These are phyloP conservation scores for Luehdorfia chinensis DNA, from an alignment of 1,140 invertebrate species.

Conservation along the genomic window DNA sequence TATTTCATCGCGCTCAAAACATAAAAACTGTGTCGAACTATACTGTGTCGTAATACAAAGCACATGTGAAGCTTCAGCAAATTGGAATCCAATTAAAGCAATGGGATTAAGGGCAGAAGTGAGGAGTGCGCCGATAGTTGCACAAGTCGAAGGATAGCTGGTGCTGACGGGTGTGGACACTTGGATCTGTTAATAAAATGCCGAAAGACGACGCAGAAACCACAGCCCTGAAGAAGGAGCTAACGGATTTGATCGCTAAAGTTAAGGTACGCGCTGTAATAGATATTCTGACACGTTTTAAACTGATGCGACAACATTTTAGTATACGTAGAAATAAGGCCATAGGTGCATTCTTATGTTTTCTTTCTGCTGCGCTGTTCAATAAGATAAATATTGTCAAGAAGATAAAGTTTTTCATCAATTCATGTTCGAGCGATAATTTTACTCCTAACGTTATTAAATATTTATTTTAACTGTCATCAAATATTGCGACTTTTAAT, in stretches of 20 bases:
- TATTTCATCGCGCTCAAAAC: no score
- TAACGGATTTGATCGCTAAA: conserved; percentile 79
- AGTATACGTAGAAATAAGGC: no score
- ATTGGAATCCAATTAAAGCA: conserved; percentile 50
- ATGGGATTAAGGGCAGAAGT: conserved; percentile 36
- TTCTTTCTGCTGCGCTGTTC: no score
- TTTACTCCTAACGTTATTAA: no score
- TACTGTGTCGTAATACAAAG: conserved; percentile 7
- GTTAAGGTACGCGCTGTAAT: conserved; percentile 48
- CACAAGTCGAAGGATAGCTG: background rate
- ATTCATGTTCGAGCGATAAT: no score
- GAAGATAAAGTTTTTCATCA: no score
- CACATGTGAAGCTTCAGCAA: conserved; percentile 44
- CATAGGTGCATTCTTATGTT: no score
- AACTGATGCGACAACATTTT: no score
- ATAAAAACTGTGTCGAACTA: no score
- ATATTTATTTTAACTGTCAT: no score
- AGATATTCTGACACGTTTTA: conserved; percentile 1
- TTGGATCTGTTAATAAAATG: conserved; percentile 29
- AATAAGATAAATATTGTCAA: no score
- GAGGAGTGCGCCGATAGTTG: background rate
- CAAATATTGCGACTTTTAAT: no score
- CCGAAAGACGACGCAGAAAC: conserved; percentile 90
- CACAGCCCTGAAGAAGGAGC: conserved; percentile 84
- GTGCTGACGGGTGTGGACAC: background rate